A percentile compares a stretch with the other conserved stretches of the same genome.
phyloP scores from a whole-genome alignment of 2,797 vertebrate genomes.

The Eulemur coronatus region DNA sequence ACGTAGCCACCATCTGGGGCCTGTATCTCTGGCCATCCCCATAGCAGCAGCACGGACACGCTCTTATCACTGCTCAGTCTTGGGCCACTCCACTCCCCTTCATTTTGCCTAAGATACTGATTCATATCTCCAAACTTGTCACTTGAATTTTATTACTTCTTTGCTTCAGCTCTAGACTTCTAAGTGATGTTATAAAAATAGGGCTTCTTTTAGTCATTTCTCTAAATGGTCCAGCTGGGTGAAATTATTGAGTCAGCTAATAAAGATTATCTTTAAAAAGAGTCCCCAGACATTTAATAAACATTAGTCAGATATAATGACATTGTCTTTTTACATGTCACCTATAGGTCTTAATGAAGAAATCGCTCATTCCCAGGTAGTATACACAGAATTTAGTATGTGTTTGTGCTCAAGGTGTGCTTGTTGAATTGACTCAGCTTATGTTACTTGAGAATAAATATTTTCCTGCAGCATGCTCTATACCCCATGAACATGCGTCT shows the following conservation, averaged over 20 bases:
- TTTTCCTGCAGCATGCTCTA: background rate
- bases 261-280: background rate
- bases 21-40: background rate
- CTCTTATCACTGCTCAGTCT: background rate
- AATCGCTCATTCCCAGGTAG: background rate
- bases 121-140: background rate
- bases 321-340: background rate
- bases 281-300: conserved; percentile 41
- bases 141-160: background rate
- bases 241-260: conserved; percentile 42
- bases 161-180: background rate
- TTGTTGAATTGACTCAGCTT: background rate
- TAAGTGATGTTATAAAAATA: background rate
- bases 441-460: background rate
- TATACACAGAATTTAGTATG: background rate
- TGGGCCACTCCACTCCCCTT: background rate
- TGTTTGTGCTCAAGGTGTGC: background rate
- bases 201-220: conserved; percentile 20
- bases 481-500: background rate
- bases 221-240: background rate
- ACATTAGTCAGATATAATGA: conserved; percentile 27
- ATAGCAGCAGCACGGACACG: background rate
- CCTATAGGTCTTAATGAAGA: background rate
- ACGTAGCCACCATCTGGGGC: background rate
- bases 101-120: background rate